A percentile compares a stretch with the other conserved stretches of the same genome.
Conservation (phyloP, 2,797 vertebrate genomes). For the Labeo calbasu region DNA sequence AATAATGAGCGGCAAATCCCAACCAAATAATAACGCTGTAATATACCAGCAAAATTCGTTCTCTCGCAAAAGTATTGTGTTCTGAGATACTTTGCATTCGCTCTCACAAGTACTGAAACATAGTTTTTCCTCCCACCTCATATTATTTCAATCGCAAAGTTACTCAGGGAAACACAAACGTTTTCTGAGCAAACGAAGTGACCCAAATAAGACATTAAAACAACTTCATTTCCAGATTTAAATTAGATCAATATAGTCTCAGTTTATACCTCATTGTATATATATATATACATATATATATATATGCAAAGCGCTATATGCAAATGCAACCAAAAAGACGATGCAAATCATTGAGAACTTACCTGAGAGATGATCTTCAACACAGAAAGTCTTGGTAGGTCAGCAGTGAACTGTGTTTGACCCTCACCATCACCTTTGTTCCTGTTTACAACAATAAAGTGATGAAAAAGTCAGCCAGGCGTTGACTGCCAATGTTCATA, state of each 20-base stretch:
- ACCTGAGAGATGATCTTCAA: background rate
- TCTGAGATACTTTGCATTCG: background rate
- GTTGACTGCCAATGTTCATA: constrained; percentile 33
- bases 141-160: background rate
- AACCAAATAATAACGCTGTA: background rate
- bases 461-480: constrained; percentile 24
- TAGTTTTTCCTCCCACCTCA: background rate
- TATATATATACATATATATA: background rate
- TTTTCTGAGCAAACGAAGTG: background rate
- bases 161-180: background rate
- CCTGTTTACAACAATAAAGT: constrained; percentile 34
- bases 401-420: constrained; percentile 31
- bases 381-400: background rate
- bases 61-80: background rate
- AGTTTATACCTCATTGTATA: background rate
- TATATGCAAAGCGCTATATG: background rate
- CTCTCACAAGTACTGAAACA: background rate
- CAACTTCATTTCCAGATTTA: background rate
- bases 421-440: constrained; percentile 23
- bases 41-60: background rate
- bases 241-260: background rate
- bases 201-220: too few species aligned
- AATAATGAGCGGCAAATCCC: constrained; percentile 67
- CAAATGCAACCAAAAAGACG: background rate
- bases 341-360: background rate